Evolutionary conservation across 2,113 vertebrate species (phyloP), one percentile per base, ranked within the genome.

Genomic region (Entelurus aequoreus): DNA sequence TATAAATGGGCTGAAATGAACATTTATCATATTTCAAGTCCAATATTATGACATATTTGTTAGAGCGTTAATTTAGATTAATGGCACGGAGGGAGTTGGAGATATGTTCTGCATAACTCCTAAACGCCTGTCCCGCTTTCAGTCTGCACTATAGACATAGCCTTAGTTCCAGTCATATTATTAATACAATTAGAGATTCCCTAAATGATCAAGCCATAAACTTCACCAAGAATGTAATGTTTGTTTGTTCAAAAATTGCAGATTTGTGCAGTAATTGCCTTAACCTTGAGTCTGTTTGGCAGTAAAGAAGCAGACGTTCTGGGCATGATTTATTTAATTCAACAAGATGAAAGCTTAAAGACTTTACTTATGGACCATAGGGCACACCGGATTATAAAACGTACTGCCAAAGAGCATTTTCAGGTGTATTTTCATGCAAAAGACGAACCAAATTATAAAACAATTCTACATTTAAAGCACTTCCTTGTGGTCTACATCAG

Each of bases 21-120:
- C 86, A 86, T 90, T 85, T 82, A 88, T 90, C 87, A 89, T 79
- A 84, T 87, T 88, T 89, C 72, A 77, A 66, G 72, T 84, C 71
- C 78, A 76, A 75, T 88, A 89, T 90, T 91, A 88, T 90, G 90
- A 88, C 89, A 90, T 83, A 87, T 86, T 88, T 88, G 87, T 88
- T 88, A 86, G 78, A 72, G 81, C 67, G 74, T 85, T 91, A 86
- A 92, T 90, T 88, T 88, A 88, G 89, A 92, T 90, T 88, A 90
- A 92, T 91, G 87, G 73, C 71, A 77, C 60, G 58, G 65, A 65
- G 53, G 63, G 66, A 55, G 71, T 82, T 83, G 74, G 66, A 72
- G 77, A 74, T 78, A 71, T 78, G 74, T 87, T 88, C 75, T 74
- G 78, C 68, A 68, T 74, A 81, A 75, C 77, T 60, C 74, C 71